Evolutionary conservation across 2,888 invertebrate genomes (phyloP).

Genomic region (Acronicta leporina): DNA sequence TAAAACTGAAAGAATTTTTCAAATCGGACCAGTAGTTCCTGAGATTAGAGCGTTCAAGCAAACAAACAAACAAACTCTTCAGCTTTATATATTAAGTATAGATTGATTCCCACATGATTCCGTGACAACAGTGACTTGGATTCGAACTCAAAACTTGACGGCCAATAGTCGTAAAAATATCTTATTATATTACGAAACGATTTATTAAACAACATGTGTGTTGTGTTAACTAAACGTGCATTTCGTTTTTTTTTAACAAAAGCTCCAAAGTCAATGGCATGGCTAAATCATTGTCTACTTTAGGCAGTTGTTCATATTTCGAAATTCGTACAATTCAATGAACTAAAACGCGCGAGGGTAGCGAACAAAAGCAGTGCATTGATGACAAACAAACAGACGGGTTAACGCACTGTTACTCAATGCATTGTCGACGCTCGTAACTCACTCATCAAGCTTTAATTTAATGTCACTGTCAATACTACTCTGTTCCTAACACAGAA

Average conservation of each 20-base stretch:
- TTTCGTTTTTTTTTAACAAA: slow-evolving; percentile 11
- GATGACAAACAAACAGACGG: slow-evolving; percentile 59
- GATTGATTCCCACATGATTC: too few species aligned
- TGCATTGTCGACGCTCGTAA: slow-evolving; percentile 46
- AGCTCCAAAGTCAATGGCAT: slow-evolving; percentile 36
- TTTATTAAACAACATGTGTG: too few species aligned
- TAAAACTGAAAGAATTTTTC: too few species aligned
- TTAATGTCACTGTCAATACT: slow-evolving; percentile 69
- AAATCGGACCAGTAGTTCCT: too few species aligned
- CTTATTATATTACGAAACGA: too few species aligned
- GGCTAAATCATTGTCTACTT: slow-evolving; percentile 12
- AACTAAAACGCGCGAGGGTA: slow-evolving; percentile 56
- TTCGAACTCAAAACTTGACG: too few species aligned
- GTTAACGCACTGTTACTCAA: slow-evolving; percentile 67
- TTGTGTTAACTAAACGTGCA: too few species aligned
- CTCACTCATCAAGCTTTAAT: slow-evolving; percentile 62
- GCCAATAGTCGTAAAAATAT: too few species aligned
- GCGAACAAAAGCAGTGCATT: slow-evolving; percentile 62
- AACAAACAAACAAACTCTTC: too few species aligned
- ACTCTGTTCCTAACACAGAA: slow-evolving; percentile 28
- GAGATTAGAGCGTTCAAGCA: too few species aligned
- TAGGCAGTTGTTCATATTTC: slow-evolving; percentile 22
- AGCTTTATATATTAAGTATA: too few species aligned
- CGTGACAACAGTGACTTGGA: too few species aligned
- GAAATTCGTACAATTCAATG: slow-evolving; percentile 56